Evolutionary conservation across 2,888 invertebrate genomes (phyloP).

Genomic region (Osedax frankpressi): DNA sequence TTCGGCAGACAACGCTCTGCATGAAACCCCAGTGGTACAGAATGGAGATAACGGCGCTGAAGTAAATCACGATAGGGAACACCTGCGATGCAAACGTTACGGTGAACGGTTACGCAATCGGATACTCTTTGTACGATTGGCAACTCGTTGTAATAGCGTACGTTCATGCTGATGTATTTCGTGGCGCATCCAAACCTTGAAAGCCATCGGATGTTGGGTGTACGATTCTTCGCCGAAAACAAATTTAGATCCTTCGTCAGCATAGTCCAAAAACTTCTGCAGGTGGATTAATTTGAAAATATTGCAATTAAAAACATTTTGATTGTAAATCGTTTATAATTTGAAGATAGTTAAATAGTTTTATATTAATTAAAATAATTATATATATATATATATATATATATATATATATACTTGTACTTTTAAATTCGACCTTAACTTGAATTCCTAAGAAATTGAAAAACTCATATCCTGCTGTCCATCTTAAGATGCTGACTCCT

Average conservation of each 20-base stretch:
- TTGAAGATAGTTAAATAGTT: too few relatives aligned
- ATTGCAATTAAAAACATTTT: too few relatives aligned
- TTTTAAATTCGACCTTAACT: conserved; percentile 17
- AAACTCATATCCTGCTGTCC: conserved; percentile 27
- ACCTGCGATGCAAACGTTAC: too few relatives aligned
- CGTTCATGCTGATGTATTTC: too few relatives aligned
- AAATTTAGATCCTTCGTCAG: conserved; percentile 28
- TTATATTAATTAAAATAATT: conserved; percentile 13
- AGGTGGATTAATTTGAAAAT: neutral
- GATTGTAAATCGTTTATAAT: too few relatives aligned
- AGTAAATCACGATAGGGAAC: conserved; percentile 77
- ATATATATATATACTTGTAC: neutral
- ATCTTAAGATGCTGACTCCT: conserved; percentile 27
- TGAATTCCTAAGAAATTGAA: conserved; percentile 28
- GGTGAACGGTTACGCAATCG: too few relatives aligned
- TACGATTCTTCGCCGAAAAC: conserved; percentile 26
- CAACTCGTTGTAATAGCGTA: too few relatives aligned
- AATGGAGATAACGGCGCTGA: conserved; percentile 74
- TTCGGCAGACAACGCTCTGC: conserved; percentile 65
- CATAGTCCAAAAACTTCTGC: conserved; percentile 26
- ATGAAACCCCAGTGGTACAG: conserved; percentile 73
- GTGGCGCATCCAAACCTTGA: conserved; percentile 23
- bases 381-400: conserved; percentile 18
- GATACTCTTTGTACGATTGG: too few relatives aligned
- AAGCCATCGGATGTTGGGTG: conserved; percentile 25